Percentiles rank a stretch among this genome's conserved stretches.
phyloP scores from a whole-genome alignment of 2,888 invertebrate genomes.

The Terebella lapidaria region DNA sequence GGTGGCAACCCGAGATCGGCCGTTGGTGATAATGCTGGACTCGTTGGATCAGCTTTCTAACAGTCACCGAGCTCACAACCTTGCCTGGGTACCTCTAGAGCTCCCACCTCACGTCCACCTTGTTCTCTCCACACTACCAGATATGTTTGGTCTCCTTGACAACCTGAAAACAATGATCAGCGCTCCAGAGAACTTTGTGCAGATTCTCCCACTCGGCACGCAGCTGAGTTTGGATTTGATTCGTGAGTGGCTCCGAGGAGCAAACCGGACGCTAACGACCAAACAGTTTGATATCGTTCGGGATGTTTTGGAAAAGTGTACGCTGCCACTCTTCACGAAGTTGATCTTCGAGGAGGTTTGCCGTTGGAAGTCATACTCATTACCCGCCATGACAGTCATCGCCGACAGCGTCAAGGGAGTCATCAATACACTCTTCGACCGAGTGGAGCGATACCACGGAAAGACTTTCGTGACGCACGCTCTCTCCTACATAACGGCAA shows the following conservation, averaged over 20 bases:
- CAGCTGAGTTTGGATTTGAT: constrained; percentile 16
- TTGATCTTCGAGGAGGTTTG: constrained; percentile 30
- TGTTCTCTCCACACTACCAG: constrained; percentile 30
- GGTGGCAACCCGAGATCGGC: constrained; percentile 26
- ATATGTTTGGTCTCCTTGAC: constrained; percentile 28
- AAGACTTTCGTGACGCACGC: constrained; percentile 25
- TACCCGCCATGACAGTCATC: constrained; percentile 13
- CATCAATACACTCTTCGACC: constrained; percentile 30
- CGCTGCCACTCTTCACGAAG: constrained; percentile 29
- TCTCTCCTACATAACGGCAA: constrained; percentile 31
- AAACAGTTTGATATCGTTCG: constrained; percentile 24
- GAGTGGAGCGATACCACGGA: constrained; percentile 29
- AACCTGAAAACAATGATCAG: constrained; percentile 26
- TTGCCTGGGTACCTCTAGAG: constrained; percentile 29
- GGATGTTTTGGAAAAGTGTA: constrained; percentile 25
- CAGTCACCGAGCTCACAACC: constrained; percentile 26
- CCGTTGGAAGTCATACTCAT: constrained; percentile 28
- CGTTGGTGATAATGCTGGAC: constrained; percentile 31
- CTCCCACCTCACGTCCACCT: constrained; percentile 29
- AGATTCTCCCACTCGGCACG: constrained; percentile 20
- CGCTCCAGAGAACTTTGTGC: constrained; percentile 16
- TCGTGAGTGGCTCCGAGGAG: constrained; percentile 15
- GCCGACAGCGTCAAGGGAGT: constrained; percentile 29
- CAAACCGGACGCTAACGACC: constrained; percentile 29
- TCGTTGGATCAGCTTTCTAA: constrained; percentile 32